Base-by-base conservation (phyloP, 2,888 invertebrate species). In the Mactromeris polynyma region DNA sequence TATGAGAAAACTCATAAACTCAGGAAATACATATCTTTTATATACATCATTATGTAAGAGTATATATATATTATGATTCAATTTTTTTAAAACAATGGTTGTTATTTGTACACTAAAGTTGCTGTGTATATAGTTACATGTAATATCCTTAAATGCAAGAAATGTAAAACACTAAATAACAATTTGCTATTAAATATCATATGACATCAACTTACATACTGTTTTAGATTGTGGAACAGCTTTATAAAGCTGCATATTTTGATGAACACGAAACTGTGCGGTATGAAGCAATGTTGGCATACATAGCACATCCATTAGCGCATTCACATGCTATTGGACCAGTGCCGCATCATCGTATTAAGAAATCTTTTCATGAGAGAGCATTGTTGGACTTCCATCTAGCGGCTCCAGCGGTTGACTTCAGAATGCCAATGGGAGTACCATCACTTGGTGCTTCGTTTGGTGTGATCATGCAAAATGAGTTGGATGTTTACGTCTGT, bases 401-500 rank as follows among this genome's bases (percentile, higher is more conserved):
- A n/a, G 87, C 93, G 46, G 92, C 94, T 6, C 95, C 95, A 1
- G 92, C 89, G 26, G 92, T 94, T 2, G 93, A 95, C 86, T 95
- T 92, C 91, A 86, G 89, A 85, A 95, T 93, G 78, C 36, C 90
- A 81, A 17, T 94, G 17, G 95, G 95, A 31, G 92, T 93, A 1
- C 69, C 83, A 40, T 88, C 89, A 21, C 87, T 95, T 1, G 95
- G 95, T 11, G 95, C 94, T 4, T 93, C 94, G 0, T 94, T 95
- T 86, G 95, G 94, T n/a, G 80, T 94, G 26, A 89, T 92, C 31
- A 92, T 94, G 87, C 90, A 93, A 38, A 95, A 95, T 79, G 78
- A 90, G 31, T 84, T 95, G 46, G 93, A 94, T 42, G 83, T 94
- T 1, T 88, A 90, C 46, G 91, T 94, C 69, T 90, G 94, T 95